phyloP scores from a whole-genome alignment of 2,797 vertebrate species.

The Myotis myotis region DNA sequence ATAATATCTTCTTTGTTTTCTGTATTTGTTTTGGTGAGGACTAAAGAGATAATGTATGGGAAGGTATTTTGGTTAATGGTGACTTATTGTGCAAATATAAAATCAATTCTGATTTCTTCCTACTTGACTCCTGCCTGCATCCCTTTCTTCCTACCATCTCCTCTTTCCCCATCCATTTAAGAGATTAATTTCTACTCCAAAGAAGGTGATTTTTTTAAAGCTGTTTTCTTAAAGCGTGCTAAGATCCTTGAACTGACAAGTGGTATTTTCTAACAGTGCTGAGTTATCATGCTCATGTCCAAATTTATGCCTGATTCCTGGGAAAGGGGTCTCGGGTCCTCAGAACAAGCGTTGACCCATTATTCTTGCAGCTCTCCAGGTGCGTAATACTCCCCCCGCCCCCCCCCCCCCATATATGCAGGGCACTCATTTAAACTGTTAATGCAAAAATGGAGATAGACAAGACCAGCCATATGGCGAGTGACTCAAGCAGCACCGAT shows the following conservation, averaged over 20 bases:
- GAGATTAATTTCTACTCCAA: constrained; percentile 60
- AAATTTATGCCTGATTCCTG: constrained; percentile 30
- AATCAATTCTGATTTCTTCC: neutral
- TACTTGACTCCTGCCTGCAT: neutral
- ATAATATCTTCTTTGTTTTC: neutral
- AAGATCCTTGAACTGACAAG: constrained; percentile 68
- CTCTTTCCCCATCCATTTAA: constrained; percentile 45
- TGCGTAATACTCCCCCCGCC: neutral
- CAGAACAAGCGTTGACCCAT: neutral
- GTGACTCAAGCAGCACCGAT: neutral
- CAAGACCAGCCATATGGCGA: neutral
- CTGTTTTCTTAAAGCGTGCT: constrained; percentile 61
- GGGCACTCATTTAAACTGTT: neutral
- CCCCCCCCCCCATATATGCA: neutral
- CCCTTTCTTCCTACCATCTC: neutral
- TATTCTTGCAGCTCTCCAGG: neutral
- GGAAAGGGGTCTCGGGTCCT: neutral
- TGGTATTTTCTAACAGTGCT: constrained; percentile 55
- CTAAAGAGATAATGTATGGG: neutral
- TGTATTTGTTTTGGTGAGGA: constrained; percentile 24
- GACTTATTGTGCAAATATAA: constrained; percentile 43
- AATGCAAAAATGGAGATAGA: neutral
- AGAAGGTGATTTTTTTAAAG: constrained; percentile 68
- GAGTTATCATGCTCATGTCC: constrained; percentile 30
- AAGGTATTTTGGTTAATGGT: neutral